Evolutionary conservation across 2,797 vertebrate species (phyloP).

Genomic region (Loriculus beryllinus): DNA sequence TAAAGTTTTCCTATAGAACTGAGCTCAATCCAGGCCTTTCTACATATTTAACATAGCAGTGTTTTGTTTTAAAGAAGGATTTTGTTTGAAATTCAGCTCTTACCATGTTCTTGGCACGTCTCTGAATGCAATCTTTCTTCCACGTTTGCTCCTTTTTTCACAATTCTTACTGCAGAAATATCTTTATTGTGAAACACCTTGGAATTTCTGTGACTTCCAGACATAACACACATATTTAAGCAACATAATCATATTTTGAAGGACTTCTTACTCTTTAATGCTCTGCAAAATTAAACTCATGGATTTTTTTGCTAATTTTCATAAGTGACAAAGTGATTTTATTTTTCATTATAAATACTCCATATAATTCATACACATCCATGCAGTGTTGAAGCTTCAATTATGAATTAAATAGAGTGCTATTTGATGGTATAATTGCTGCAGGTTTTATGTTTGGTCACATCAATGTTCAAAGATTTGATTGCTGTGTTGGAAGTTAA

Average conservation of each 20-base stretch:
- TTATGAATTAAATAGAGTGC: background rate
- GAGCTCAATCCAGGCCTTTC: background rate
- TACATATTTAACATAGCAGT: background rate
- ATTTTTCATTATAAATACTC: background rate
- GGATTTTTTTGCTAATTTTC: background rate
- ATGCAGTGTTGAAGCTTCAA: background rate
- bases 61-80: background rate
- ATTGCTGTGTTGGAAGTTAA: slow-evolving; percentile 78
- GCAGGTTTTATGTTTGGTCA: slow-evolving; percentile 82
- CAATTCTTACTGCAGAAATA: background rate
- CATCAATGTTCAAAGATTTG: slow-evolving; percentile 79
- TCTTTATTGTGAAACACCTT: background rate
- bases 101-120: background rate
- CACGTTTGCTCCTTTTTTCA: background rate
- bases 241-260: background rate
- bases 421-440: background rate
- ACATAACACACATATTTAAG: background rate
- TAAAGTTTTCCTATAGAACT: background rate
- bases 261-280: background rate
- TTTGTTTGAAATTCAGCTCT: background rate
- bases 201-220: background rate
- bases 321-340: background rate
- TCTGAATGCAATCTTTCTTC: background rate
- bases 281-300: background rate
- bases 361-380: background rate